Conservation (phyloP, 2,888 invertebrate species). For the Thera britannica region DNA sequence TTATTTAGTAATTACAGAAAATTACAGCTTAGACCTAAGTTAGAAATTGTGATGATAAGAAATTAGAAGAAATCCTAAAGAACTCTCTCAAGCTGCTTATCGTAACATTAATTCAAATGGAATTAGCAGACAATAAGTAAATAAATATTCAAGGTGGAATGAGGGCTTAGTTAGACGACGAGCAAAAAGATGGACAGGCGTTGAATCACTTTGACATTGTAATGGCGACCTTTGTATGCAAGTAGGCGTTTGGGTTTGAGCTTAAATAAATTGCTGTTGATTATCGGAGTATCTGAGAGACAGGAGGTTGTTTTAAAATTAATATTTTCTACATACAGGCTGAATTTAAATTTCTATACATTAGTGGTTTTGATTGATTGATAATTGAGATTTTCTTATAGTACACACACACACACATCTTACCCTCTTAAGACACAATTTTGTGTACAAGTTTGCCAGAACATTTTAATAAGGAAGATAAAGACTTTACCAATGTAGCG, state of each 20-base stretch:
- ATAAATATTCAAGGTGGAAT: slow-evolving; percentile 32
- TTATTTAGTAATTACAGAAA: no score
- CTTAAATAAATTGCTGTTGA: slow-evolving; percentile 48
- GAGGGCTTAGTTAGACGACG: slow-evolving; percentile 34
- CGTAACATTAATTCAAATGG: not conserved
- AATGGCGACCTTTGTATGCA: slow-evolving; percentile 48
- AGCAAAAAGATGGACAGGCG: slow-evolving; percentile 44
- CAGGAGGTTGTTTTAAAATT: slow-evolving; percentile 12
- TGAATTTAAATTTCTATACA: not conserved
- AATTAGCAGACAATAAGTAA: not conserved
- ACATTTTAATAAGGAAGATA: not conserved
- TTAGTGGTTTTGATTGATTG: not conserved
- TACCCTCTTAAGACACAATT: not conserved
- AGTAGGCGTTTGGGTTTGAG: slow-evolving; percentile 57
- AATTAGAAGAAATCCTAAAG: not conserved
- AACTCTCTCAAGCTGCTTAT: not conserved
- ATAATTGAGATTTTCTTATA: no score
- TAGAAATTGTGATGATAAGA: no score
- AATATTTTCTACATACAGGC: slow-evolving; percentile 1
- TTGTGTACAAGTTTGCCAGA: not conserved
- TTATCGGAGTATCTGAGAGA: slow-evolving; percentile 22
- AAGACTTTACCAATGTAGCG: no score
- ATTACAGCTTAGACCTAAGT: no score
- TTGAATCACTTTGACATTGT: slow-evolving; percentile 59
- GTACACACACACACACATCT: no score